phyloP scores from a whole-genome alignment of 2,113 vertebrate species.

The Phyllostomus hastatus region DNA sequence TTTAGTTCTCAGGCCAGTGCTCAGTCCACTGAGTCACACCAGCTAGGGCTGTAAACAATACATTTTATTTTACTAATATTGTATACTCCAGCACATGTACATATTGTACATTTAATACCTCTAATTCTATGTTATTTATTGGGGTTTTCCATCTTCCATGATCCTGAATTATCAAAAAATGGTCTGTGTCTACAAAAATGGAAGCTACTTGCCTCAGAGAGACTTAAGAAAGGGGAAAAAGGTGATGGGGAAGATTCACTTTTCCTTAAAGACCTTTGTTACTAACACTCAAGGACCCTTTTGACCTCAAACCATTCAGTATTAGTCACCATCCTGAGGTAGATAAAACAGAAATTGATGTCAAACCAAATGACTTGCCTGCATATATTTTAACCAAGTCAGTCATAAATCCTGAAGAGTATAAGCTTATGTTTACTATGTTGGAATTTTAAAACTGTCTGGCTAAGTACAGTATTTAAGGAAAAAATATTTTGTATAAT shows the following conservation, averaged over 20 bases:
- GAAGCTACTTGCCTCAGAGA: background rate
- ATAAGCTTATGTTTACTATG: background rate
- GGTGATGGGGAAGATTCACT: background rate
- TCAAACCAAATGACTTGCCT: background rate
- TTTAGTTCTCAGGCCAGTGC: no score
- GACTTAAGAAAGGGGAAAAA: background rate
- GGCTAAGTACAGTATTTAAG: background rate
- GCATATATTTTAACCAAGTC: background rate
- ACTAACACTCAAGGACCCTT: background rate
- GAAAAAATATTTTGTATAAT: background rate
- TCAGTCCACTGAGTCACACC: no score
- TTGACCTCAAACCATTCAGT: background rate
- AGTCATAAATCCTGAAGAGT: background rate
- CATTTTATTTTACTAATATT: background rate
- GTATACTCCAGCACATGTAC: background rate
- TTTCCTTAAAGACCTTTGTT: conserved; percentile 2
- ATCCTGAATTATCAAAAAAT: background rate
- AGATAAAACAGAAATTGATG: background rate
- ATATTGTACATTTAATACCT: background rate
- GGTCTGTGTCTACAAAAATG: background rate
- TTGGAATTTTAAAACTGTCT: background rate
- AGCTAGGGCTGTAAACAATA: background rate
- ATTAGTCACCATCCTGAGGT: background rate
- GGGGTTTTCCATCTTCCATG: background rate
- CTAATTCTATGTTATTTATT: background rate